Percentiles rank a stretch among this genome's conserved stretches.
These are phyloP conservation scores for Helostoma temminkii DNA, from an alignment of 2,797 vertebrate genomes.

Conservation along the genomic window DNA sequence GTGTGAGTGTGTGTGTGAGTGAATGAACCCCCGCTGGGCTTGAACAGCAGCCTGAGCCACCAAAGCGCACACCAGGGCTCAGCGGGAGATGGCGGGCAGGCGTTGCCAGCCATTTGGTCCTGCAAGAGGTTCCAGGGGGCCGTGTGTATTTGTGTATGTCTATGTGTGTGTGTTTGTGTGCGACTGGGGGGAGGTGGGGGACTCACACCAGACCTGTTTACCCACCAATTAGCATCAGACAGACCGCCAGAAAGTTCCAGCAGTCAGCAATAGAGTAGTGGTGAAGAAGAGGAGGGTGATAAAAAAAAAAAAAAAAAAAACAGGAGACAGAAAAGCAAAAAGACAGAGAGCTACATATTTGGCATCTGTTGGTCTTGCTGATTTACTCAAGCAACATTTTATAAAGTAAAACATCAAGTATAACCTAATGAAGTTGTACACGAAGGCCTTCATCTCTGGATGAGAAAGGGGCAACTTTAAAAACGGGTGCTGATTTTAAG, in stretches of 20 bases:
- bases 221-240: slow-evolving; percentile 89
- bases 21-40: slow-evolving; percentile 87
- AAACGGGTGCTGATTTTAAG: not conserved
- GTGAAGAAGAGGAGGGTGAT: slow-evolving; percentile 66
- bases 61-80: slow-evolving; percentile 88
- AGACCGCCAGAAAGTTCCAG: slow-evolving; percentile 87
- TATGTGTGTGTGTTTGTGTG: slow-evolving; percentile 61
- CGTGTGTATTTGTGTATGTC: slow-evolving; percentile 76
- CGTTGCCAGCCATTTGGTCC: slow-evolving; percentile 90
- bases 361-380: slow-evolving; percentile 59
- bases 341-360: slow-evolving; percentile 60
- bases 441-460: not conserved
- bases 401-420: too few relatives aligned
- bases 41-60: slow-evolving; percentile 90
- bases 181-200: slow-evolving; percentile 32
- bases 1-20: slow-evolving; percentile 70
- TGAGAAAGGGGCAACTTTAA: not conserved
- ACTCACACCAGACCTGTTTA: slow-evolving; percentile 85
- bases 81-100: slow-evolving; percentile 87
- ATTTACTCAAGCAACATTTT: slow-evolving; percentile 28
- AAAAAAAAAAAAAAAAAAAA: too few relatives aligned
- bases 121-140: slow-evolving; percentile 87
- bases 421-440: slow-evolving; percentile 25
- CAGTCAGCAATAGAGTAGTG: slow-evolving; percentile 81
- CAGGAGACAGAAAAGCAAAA: slow-evolving; percentile 54